phyloP scores from a whole-genome alignment of 1,140 invertebrate genomes.

The Procambarus clarkii region DNA sequence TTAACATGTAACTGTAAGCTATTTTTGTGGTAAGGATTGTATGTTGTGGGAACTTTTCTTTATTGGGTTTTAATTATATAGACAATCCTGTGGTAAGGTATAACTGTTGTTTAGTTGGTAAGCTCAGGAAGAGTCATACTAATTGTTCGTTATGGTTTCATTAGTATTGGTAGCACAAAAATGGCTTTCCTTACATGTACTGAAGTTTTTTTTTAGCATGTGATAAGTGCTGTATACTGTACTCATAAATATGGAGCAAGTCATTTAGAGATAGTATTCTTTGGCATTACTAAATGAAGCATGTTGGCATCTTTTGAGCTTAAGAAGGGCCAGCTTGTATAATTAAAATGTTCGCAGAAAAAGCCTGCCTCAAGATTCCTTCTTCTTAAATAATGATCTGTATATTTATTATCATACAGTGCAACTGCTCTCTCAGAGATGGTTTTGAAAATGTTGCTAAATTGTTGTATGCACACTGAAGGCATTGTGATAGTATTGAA shows the following conservation, averaged over 20 bases:
- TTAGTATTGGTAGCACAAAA: slow-evolving; percentile 24
- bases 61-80: not conserved
- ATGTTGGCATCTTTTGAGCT: slow-evolving; percentile 30
- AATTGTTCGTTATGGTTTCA: not conserved
- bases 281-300: slow-evolving; percentile 38
- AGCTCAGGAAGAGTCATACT: not conserved
- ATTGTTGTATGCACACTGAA: not conserved
- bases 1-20: not conserved
- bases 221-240: not conserved
- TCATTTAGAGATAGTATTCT: slow-evolving; percentile 16
- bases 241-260: slow-evolving; percentile 10
- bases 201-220: slow-evolving; percentile 35
- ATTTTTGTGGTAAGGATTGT: not conserved
- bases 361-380: slow-evolving; percentile 7
- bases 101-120: too few species aligned
- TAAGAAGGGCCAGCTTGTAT: not conserved
- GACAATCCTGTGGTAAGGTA: too few species aligned
- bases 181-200: slow-evolving; percentile 3
- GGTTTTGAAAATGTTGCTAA: not conserved
- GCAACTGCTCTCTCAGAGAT: not conserved
- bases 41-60: not conserved
- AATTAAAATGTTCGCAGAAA: not conserved
- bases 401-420: not conserved
- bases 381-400: not conserved
- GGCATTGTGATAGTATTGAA: not conserved